Conservation (phyloP, 2,888 invertebrate genomes). For the Dasypolia templi region DNA sequence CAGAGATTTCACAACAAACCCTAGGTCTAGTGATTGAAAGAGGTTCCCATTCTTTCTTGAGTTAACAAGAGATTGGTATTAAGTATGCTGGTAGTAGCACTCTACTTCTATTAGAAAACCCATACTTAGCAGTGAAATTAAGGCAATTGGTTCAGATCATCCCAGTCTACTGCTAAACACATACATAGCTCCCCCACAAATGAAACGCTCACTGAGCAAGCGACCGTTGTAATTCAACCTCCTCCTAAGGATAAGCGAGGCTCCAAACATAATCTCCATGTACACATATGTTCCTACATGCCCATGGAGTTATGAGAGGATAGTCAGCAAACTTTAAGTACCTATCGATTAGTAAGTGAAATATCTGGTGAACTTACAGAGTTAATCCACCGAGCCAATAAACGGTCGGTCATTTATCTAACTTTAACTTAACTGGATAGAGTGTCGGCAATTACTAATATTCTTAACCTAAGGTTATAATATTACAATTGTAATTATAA, state of each 20-base stretch:
- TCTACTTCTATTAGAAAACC: background rate
- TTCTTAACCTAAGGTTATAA: background rate
- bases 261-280: conserved; percentile 43
- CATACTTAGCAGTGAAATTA: background rate
- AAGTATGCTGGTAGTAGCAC: background rate
- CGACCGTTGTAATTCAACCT: background rate
- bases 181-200: background rate
- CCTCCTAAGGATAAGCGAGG: conserved; percentile 5
- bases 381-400: conserved; percentile 52
- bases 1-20: background rate
- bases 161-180: background rate
- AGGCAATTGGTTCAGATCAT: background rate
- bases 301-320: conserved; percentile 27
- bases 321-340: conserved; percentile 47
- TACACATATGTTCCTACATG: conserved; percentile 44
- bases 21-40: background rate
- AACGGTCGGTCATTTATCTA: conserved; percentile 53
- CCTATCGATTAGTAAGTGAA: conserved; percentile 57
- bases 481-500: too few relatives aligned
- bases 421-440: conserved; percentile 46
- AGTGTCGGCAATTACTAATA: conserved; percentile 31
- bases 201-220: background rate
- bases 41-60: background rate
- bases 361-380: conserved; percentile 54
- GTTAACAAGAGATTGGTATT: too few relatives aligned